These are phyloP conservation scores for Falco concolor DNA, from an alignment of 2,797 vertebrate genomes.

Conservation along the genomic window DNA sequence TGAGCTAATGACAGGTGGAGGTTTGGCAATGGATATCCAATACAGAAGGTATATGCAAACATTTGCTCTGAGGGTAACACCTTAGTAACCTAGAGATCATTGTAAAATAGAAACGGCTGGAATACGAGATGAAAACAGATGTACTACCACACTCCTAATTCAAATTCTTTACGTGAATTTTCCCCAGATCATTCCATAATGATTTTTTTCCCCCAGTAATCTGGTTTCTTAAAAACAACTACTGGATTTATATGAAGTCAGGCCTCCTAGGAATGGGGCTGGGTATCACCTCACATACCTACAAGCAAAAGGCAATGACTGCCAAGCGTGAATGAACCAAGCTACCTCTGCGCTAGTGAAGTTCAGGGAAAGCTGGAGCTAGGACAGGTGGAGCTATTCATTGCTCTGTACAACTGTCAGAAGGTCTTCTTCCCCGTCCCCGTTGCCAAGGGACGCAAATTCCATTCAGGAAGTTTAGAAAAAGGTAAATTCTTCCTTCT, in stretches of 20 bases:
- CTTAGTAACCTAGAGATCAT: neutral
- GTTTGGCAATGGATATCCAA: neutral
- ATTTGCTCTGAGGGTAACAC: neutral
- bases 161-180: neutral
- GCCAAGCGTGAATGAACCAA: neutral
- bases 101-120: neutral
- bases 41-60: neutral
- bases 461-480: neutral
- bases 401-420: neutral
- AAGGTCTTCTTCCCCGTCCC: neutral
- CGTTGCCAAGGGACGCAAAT: neutral
- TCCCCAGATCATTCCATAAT: neutral
- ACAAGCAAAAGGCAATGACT: neutral
- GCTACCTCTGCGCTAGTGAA: neutral
- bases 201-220: neutral
- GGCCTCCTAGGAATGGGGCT: neutral
- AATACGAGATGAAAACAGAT: neutral
- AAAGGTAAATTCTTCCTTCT: neutral
- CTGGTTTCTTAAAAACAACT: neutral
- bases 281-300: neutral
- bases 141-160: neutral
- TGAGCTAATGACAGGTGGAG: neutral
- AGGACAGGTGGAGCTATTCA: neutral
- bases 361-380: neutral
- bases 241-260: neutral